These are phyloP conservation scores for Falco columbarius DNA, from an alignment of 2,797 vertebrate genomes.

Conservation along the genomic window DNA sequence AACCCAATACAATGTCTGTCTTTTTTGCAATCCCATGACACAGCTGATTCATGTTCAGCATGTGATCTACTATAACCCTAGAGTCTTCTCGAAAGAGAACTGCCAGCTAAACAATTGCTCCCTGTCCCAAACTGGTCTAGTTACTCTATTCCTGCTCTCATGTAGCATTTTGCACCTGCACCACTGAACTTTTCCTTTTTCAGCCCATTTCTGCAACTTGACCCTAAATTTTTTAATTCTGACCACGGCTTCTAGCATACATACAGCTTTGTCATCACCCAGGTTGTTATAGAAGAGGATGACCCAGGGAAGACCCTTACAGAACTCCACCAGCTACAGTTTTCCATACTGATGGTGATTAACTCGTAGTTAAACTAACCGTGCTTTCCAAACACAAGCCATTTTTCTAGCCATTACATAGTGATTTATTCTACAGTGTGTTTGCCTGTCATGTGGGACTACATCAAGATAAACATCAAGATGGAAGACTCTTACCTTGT, in stretches of 20 bases:
- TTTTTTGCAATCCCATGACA: constrained; percentile 50
- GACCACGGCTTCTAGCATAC: background rate
- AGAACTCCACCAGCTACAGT: background rate
- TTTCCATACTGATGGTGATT: background rate
- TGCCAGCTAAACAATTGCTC: constrained; percentile 43
- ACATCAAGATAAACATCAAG: background rate
- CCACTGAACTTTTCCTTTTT: background rate
- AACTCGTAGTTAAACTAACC: background rate
- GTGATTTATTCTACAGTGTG: background rate
- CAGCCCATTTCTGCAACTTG: background rate
- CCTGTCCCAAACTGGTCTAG: background rate
- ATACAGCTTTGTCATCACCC: background rate
- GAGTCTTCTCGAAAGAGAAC: constrained; percentile 36
- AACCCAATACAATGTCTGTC: constrained; percentile 48
- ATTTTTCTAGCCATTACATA: background rate
- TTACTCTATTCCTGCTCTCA: background rate
- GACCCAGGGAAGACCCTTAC: background rate
- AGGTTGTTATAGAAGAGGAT: background rate
- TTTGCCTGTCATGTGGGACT: background rate
- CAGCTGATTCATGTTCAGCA: constrained; percentile 51
- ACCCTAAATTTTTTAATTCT: background rate
- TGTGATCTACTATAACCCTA: constrained; percentile 46
- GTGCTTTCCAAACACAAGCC: background rate
- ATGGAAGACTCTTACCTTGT: background rate
- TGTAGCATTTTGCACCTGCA: background rate